These are phyloP conservation scores for Dastarcus helophoroides DNA, from an alignment of 2,888 invertebrate genomes.

Conservation along the genomic window DNA sequence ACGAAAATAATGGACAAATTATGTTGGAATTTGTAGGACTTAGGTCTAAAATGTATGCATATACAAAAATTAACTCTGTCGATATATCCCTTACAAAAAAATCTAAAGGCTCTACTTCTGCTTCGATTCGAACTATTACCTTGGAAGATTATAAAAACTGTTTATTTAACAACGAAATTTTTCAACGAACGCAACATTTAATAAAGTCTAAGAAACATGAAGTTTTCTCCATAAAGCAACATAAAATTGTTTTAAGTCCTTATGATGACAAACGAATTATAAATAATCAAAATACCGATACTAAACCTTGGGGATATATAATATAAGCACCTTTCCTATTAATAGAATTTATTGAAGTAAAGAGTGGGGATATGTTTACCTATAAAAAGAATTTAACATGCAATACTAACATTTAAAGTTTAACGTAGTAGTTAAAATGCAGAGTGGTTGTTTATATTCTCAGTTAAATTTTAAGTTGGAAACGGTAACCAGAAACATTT, in stretches of 20 bases:
- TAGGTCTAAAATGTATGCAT: slow-evolving; percentile 9
- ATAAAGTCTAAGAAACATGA: slow-evolving; percentile 6
- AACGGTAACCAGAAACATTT: too few relatives aligned
- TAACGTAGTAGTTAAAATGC: too few relatives aligned
- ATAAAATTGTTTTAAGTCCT: slow-evolving; percentile 6
- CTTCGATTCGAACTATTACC: slow-evolving; percentile 2
- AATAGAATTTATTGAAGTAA: slow-evolving; percentile 1
- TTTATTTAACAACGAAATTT: slow-evolving; percentile 2
- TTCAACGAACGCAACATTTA: neutral
- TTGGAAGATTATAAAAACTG: slow-evolving; percentile 7
- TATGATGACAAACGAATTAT: slow-evolving; percentile 9
- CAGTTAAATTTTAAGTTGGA: too few relatives aligned
- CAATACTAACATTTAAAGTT: too few relatives aligned
- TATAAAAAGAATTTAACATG: too few relatives aligned
- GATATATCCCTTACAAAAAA: slow-evolving; percentile 5
- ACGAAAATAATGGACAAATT: slow-evolving; percentile 9
- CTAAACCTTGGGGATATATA: slow-evolving; percentile 7
- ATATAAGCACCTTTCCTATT: neutral
- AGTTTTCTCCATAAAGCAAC: slow-evolving; percentile 6
- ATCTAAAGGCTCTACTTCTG: slow-evolving; percentile 1
- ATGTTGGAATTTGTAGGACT: slow-evolving; percentile 12
- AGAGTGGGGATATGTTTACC: too few relatives aligned
- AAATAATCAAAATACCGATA: neutral
- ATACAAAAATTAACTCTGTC: neutral
- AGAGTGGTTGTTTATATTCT: too few relatives aligned